Conservation (phyloP, 2,888 invertebrate species). For the Ernsta delagoae region DNA sequence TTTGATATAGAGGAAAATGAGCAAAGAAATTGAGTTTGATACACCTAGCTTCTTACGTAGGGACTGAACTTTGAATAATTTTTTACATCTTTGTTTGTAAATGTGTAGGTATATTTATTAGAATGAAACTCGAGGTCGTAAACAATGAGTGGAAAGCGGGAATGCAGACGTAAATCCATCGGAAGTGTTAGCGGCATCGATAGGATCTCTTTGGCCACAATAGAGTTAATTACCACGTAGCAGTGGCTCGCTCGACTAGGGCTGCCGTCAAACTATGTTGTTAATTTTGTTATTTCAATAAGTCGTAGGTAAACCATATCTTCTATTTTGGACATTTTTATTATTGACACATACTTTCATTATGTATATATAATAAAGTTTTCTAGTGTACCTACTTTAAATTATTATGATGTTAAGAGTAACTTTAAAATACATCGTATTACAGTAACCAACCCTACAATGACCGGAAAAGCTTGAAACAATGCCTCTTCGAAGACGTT, state of each 20-base stretch:
- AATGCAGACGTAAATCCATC: constrained; percentile 74
- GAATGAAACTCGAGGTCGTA: constrained; percentile 42
- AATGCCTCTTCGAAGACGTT: constrained; percentile 59
- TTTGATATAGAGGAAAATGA: background rate
- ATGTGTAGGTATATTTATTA: constrained; percentile 3
- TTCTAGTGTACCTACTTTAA: no score
- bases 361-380: no score
- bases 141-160: constrained; percentile 77
- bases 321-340: no score
- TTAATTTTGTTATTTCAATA: background rate
- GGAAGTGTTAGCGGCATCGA: constrained; percentile 74
- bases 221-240: constrained; percentile 77
- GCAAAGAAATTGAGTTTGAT: no score
- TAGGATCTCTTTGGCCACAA: constrained; percentile 76
- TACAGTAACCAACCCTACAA: constrained; percentile 24
- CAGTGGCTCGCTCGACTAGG: constrained; percentile 38
- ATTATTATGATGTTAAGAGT: no score
- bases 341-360: no score
- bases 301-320: background rate
- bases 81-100: background rate
- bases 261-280: background rate
- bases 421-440: no score
- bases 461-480: constrained; percentile 66
- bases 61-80: background rate
- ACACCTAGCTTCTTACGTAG: no score